phyloP scores from a whole-genome alignment of 2,797 vertebrate genomes.

The Anniella stebbinsi region DNA sequence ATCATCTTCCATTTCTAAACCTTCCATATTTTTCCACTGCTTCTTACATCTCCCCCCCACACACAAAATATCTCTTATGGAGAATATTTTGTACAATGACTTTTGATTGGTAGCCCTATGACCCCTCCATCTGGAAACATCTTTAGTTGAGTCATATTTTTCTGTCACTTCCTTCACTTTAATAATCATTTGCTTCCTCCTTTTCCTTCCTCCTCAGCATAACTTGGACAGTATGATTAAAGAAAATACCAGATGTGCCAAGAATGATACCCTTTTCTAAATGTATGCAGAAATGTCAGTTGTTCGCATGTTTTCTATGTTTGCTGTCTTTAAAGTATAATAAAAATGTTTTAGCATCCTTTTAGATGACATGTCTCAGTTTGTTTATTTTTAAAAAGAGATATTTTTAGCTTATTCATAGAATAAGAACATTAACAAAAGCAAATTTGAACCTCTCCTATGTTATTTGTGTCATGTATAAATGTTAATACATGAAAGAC shows the following conservation, averaged over 20 bases:
- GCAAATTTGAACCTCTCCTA: not conserved
- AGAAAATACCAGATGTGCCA: not conserved
- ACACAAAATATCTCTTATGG: not conserved
- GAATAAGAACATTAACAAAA: not conserved
- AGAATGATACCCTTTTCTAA: not conserved
- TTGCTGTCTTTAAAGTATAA: constrained; percentile 20
- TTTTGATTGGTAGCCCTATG: not conserved
- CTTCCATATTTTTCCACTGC: too few species aligned
- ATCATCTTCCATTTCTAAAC: too few species aligned
- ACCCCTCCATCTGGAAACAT: not conserved
- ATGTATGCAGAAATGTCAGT: not conserved
- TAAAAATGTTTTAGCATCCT: constrained; percentile 52
- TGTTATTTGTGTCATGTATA: too few species aligned
- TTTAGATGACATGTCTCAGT: not conserved
- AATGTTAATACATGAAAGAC: not conserved
- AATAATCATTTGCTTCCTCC: not conserved
- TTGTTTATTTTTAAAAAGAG: not conserved
- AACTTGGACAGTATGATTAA: constrained; percentile 21
- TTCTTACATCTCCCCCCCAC: not conserved
- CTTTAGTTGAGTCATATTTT: not conserved
- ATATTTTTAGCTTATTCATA: not conserved
- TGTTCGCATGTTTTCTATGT: not conserved
- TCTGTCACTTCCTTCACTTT: not conserved
- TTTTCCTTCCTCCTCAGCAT: constrained; percentile 20
- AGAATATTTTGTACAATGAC: not conserved